A percentile compares a stretch with the other conserved stretches of the same genome.
Evolutionary conservation across 2,797 vertebrate species (phyloP).

Genomic region (Salmo trutta): DNA sequence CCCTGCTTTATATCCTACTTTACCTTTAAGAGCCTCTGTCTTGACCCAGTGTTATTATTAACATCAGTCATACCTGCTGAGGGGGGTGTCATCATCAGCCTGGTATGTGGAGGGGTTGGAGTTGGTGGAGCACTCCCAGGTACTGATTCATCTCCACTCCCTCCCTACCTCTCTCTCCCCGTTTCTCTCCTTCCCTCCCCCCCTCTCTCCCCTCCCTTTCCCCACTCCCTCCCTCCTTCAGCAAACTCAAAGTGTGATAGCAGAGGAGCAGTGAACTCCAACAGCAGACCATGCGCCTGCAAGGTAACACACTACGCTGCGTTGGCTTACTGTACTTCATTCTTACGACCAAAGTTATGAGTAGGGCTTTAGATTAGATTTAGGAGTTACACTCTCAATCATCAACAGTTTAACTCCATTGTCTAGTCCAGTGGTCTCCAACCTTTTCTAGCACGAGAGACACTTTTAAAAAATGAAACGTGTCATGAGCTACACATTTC

Average conservation of each 20-base stretch:
- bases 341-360: neutral
- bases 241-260: constrained; percentile 70
- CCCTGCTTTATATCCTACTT: neutral
- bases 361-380: neutral
- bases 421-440: neutral
- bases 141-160: constrained; percentile 19
- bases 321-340: neutral
- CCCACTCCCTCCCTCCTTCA: constrained; percentile 31
- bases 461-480: too few relatives aligned
- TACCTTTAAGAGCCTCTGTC: neutral
- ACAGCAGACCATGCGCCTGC: constrained; percentile 76
- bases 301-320: constrained; percentile 67
- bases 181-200: neutral
- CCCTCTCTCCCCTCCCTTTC: neutral
- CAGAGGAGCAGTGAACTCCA: constrained; percentile 75
- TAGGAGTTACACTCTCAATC: neutral
- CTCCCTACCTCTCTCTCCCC: too few relatives aligned
- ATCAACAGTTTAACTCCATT: neutral
- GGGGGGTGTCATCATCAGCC: constrained; percentile 45
- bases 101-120: constrained; percentile 47
- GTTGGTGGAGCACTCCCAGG: constrained; percentile 44
- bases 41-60: constrained; percentile 46
- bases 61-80: neutral
- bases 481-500: too few relatives aligned
- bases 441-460: too few relatives aligned